Evolutionary conservation across 2,113 vertebrate genomes (phyloP).

Genomic region (Camelus dromedarius): DNA sequence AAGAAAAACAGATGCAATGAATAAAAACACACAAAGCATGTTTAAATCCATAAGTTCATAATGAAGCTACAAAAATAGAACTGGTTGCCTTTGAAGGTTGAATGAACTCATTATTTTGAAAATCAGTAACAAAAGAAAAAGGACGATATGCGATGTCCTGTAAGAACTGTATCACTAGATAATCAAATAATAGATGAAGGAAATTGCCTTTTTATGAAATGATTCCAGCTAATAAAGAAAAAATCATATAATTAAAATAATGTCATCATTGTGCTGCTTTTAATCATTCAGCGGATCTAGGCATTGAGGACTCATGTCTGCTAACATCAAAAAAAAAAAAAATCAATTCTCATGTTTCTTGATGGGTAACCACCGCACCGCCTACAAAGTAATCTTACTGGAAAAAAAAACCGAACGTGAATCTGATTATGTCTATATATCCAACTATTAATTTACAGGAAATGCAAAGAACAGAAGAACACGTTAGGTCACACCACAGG

Average conservation of each 20-base stretch:
- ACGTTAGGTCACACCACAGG: accelerated
- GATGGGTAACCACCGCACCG: neutral
- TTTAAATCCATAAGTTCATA: neutral
- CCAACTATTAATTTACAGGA: neutral
- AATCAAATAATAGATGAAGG: neutral
- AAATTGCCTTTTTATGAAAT: neutral
- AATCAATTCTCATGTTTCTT: accelerated
- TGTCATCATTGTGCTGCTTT: neutral
- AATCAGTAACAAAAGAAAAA: neutral
- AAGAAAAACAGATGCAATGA: neutral
- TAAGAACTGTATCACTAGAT: neutral
- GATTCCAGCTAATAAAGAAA: neutral
- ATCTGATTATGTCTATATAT: no score
- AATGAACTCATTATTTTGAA: neutral
- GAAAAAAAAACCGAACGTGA: neutral
- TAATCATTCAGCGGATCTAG: neutral
- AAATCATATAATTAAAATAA: neutral
- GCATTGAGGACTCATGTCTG: accelerated
- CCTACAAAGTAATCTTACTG: neutral
- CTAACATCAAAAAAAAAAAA: neutral
- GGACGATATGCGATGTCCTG: accelerated
- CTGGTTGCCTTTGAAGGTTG: neutral
- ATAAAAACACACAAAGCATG: accelerated
- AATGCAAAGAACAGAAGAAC: neutral
- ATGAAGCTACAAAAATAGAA: accelerated